Evolutionary conservation across 2,797 vertebrate genomes (phyloP).

Genomic region (Heterohyrax brucei): DNA sequence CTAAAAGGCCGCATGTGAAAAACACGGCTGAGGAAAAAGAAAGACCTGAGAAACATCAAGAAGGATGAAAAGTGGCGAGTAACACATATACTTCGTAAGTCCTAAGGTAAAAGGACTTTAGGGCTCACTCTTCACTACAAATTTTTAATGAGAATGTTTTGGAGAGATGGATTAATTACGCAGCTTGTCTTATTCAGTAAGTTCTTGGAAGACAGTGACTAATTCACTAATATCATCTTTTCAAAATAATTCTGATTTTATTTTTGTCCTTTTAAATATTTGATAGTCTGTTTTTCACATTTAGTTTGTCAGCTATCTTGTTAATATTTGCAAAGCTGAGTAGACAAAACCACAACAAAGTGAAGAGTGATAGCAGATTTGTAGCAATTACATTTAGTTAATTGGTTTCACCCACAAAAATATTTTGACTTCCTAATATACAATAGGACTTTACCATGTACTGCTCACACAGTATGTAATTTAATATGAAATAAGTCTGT

Average conservation of each 20-base stretch:
- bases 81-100: background rate
- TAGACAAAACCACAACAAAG: slow-evolving; percentile 10
- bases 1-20: background rate
- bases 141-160: slow-evolving; percentile 25
- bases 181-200: slow-evolving; percentile 27
- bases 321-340: slow-evolving; percentile 52
- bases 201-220: slow-evolving; percentile 55
- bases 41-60: background rate
- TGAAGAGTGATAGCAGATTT: slow-evolving; percentile 18
- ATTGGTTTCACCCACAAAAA: slow-evolving; percentile 33
- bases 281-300: slow-evolving; percentile 40
- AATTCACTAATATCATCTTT: slow-evolving; percentile 55
- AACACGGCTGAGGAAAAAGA: background rate
- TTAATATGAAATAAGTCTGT: slow-evolving; percentile 17
- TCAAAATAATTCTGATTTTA: background rate
- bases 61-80: background rate
- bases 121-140: background rate
- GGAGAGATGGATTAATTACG: background rate
- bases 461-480: slow-evolving; percentile 2
- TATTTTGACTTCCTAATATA: slow-evolving; percentile 60
- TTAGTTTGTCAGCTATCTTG: slow-evolving; percentile 16
- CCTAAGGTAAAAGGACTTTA: background rate
- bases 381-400: slow-evolving; percentile 42
- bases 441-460: slow-evolving; percentile 15
- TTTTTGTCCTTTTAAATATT: slow-evolving; percentile 59